Evolutionary conservation across 2,797 vertebrate species (phyloP).

Genomic region (Neosalanx taihuensis): DNA sequence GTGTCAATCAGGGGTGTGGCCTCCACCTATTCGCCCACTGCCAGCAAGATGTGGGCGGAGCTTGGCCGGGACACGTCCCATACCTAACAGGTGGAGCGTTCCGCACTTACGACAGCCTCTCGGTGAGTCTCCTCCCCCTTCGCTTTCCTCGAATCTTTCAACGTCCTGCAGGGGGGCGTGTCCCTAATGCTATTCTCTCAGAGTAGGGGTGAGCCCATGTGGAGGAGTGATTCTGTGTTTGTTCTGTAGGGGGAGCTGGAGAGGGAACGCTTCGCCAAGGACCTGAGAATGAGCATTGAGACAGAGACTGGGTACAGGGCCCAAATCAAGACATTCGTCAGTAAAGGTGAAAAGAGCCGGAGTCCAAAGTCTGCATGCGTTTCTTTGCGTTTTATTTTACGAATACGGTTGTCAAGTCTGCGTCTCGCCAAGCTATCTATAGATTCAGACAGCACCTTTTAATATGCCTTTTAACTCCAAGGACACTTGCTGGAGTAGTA

Average conservation of each 20-base stretch:
- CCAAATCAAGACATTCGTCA: slow-evolving; percentile 69
- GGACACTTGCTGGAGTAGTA: too few relatives aligned
- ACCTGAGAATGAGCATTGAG: slow-evolving; percentile 57
- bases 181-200: neutral
- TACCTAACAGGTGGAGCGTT: slow-evolving; percentile 73
- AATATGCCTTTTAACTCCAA: too few relatives aligned
- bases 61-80: slow-evolving; percentile 74
- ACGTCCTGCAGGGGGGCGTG: too few relatives aligned
- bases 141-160: neutral
- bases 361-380: neutral
- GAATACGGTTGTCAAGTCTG: neutral
- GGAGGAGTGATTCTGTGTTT: neutral
- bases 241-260: slow-evolving; percentile 66
- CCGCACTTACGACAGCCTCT: slow-evolving; percentile 68
- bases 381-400: neutral
- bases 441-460: too few relatives aligned
- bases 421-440: neutral
- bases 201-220: neutral
- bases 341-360: slow-evolving; percentile 66
- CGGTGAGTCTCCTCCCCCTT: slow-evolving; percentile 57
- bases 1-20: slow-evolving; percentile 72
- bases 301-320: slow-evolving; percentile 66
- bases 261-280: slow-evolving; percentile 62
- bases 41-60: slow-evolving; percentile 71
- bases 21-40: slow-evolving; percentile 75